Evolutionary conservation across 2,113 vertebrate genomes (phyloP), one percentile per base, ranked within the genome.

Genomic region (Microcebus lehilahytsara): DNA sequence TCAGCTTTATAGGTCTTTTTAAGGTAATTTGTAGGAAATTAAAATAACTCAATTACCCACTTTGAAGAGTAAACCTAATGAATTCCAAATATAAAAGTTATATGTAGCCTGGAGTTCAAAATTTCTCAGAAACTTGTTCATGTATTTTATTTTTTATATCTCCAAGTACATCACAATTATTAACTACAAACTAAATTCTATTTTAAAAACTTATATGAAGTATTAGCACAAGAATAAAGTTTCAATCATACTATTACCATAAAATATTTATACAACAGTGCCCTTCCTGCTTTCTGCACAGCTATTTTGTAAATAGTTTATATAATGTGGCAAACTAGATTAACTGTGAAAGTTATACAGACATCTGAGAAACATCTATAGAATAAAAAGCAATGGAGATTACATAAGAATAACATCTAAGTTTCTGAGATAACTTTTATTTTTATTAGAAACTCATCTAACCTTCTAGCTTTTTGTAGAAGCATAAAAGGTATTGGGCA

Each of bases 381-480:
- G 14, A 89, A 80, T 40, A 80, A 94, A 84, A 58, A 93, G 79
- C 27, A 64, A 46, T 78, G 37, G 53, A 96, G 96, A 87, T 49
- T 69, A 0, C 42, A 53, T 25, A 84, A 96, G 60, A 97, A 85
- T 0, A 96, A 85, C 9, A 95, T 46, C 34, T 60, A 85, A 83
- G 17, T 75, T 96, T 96, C 91, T 81, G 23, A 20, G 27, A 51
- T 80, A 90, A 94, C 62, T 71, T 97, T 97, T 97, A 91, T 91
- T 96, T 97, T 96, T 93, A 53, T 96, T 94, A 89, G 74, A 96
- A 96, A 89, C 67, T 71, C 79, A 97, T 94, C 92, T 80, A 96
- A 69, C 96, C 60, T 97, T 93, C 42, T 91, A 94, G 86, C 95
- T 98, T 96, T 51, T 58, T 95, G 13, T 66, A 90, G 23, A 34